These are phyloP conservation scores for Incurvaria masculella DNA, from an alignment of 2,888 invertebrate species.

Conservation along the genomic window DNA sequence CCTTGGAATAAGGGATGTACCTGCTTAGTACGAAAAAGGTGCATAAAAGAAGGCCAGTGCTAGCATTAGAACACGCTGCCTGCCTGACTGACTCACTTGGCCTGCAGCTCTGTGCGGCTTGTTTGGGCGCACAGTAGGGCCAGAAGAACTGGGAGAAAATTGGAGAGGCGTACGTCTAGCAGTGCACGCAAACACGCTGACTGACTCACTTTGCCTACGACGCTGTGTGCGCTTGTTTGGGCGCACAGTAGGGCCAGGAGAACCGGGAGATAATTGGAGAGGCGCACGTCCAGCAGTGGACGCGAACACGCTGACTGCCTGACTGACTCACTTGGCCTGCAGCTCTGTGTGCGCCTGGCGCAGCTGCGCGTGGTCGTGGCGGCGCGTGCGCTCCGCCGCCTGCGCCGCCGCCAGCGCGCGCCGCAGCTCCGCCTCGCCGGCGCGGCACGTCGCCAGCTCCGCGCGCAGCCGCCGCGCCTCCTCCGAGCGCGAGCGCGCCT, in stretches of 20 bases:
- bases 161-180: too few species aligned
- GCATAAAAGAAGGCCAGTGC: too few species aligned
- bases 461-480: background rate
- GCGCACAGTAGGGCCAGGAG: too few species aligned
- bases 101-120: constrained; percentile 4
- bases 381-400: constrained; percentile 3
- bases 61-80: too few species aligned
- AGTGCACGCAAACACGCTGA: too few species aligned
- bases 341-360: constrained; percentile 86
- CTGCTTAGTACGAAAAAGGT: too few species aligned
- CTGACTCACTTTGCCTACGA: too few species aligned
- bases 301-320: too few species aligned
- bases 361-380: constrained; percentile 69
- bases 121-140: background rate
- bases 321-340: constrained; percentile 67
- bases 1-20: too few species aligned
- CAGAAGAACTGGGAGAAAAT: background rate
- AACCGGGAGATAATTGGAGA: too few species aligned
- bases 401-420: constrained; percentile 18
- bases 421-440: constrained; percentile 71
- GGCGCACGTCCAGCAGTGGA: too few species aligned
- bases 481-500: background rate
- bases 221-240: constrained; percentile 3
- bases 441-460: constrained; percentile 44
- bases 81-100: too few species aligned